phyloP scores from a whole-genome alignment of 1,140 invertebrate species.

The Stegodyphus dumicola region DNA sequence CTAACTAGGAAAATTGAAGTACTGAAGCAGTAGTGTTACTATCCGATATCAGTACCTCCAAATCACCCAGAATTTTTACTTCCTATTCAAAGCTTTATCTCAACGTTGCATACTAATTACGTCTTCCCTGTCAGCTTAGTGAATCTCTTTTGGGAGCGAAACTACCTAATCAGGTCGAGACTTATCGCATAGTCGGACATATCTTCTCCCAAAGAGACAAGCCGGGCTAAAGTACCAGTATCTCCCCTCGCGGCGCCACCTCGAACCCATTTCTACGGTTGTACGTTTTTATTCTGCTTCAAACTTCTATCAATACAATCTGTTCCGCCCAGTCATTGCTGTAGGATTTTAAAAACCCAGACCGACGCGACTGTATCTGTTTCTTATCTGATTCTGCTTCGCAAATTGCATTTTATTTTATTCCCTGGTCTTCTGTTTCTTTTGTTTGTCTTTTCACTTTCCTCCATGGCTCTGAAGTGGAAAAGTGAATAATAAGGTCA shows the following conservation, averaged over 20 bases:
- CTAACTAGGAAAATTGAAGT: no score
- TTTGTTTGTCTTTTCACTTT: slow-evolving; percentile 13
- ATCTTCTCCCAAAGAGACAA: not conserved
- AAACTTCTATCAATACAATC: slow-evolving; percentile 5
- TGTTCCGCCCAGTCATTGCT: slow-evolving; percentile 7
- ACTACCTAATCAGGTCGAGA: no score
- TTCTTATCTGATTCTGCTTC: slow-evolving; percentile 32
- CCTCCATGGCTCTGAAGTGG: slow-evolving; percentile 12
- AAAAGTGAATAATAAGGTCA: slow-evolving; percentile 26
- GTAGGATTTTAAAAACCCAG: not conserved
- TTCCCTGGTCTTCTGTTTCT: not conserved
- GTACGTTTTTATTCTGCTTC: not conserved
- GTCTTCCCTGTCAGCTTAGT: no score
- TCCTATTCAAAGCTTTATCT: no score
- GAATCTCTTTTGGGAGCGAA: no score
- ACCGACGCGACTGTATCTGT: not conserved
- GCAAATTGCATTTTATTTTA: slow-evolving; percentile 23
- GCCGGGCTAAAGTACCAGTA: no score
- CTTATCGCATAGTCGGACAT: not conserved
- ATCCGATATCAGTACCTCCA: no score
- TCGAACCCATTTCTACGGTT: no score
- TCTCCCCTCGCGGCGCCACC: no score
- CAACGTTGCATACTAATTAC: no score
- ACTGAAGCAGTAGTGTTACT: no score
- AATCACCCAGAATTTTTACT: no score